A percentile compares a stretch with the other conserved stretches of the same genome.
phyloP scores from a whole-genome alignment of 1,140 invertebrate genomes.

The Cardiocondyla obscurior region DNA sequence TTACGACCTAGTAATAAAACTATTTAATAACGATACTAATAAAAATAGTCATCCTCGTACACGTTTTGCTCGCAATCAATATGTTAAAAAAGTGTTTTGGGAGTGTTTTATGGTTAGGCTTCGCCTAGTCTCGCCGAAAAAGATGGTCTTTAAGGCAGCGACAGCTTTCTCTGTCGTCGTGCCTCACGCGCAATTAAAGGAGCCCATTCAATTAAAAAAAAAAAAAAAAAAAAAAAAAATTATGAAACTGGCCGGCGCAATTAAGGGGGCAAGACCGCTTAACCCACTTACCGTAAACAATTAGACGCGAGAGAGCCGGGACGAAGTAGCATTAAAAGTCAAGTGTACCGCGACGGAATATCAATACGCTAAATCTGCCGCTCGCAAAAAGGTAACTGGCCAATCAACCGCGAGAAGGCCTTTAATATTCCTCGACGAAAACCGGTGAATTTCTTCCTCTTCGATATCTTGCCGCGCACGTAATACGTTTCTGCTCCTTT shows the following conservation, averaged over 20 bases:
- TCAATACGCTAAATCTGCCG: conserved; percentile 27
- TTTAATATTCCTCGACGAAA: conserved; percentile 5
- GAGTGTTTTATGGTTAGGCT: conserved; percentile 24
- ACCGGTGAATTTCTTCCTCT: not conserved
- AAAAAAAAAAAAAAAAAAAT: conserved; percentile 68
- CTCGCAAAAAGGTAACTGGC: conserved; percentile 14
- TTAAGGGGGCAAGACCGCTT: conserved; percentile 68
- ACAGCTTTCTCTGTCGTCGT: conserved; percentile 68
- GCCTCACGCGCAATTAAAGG: conserved; percentile 66
- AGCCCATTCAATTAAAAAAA: conserved; percentile 64
- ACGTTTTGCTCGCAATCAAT: not conserved
- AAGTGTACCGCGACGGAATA: conserved; percentile 27
- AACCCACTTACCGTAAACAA: conserved; percentile 70
- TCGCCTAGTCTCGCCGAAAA: not conserved
- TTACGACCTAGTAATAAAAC: not conserved
- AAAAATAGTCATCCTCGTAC: too few relatives aligned
- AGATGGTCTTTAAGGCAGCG: conserved; percentile 1
- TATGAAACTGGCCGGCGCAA: conserved; percentile 64
- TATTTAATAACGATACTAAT: not conserved
- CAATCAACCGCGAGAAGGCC: not conserved
- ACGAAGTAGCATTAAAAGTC: conserved; percentile 17
- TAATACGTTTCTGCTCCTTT: not conserved
- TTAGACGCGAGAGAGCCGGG: conserved; percentile 54
- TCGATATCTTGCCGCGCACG: not conserved
- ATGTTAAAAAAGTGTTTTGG: conserved; percentile 15